Conservation (phyloP, 1,140 invertebrate species). For the Armadillidium nasatum region DNA sequence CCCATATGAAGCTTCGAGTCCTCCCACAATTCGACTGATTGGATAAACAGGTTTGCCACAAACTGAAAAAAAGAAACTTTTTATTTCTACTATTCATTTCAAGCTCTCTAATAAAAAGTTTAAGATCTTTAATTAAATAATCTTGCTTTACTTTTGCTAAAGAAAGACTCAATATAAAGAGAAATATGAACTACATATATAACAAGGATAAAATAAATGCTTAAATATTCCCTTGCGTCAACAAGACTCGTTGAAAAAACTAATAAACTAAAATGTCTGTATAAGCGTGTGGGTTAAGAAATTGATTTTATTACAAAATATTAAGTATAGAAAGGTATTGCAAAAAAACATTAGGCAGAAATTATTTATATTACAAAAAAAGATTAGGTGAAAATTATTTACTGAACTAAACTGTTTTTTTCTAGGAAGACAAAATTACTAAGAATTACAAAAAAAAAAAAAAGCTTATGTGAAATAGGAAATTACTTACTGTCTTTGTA, state of each 20-base stretch:
- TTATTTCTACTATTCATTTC: background rate
- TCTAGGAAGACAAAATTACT: too few relatives aligned
- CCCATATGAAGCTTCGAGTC: constrained; percentile 72
- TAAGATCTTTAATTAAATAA: background rate
- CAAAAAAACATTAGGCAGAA: background rate
- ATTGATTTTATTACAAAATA: too few relatives aligned
- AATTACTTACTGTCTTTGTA: constrained; percentile 61
- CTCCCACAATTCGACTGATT: constrained; percentile 76
- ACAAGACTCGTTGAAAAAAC: too few relatives aligned
- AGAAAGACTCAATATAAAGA: background rate
- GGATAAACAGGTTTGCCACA: constrained; percentile 78
- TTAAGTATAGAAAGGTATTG: constrained; percentile 41
- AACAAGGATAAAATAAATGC: too few relatives aligned
- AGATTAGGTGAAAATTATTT: background rate
- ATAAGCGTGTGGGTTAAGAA: too few relatives aligned
- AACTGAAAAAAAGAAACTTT: constrained; percentile 55
- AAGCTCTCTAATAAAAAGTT: background rate
- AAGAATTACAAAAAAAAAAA: background rate
- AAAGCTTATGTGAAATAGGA: constrained; percentile 9
- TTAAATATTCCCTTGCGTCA: too few relatives aligned
- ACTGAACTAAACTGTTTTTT: too few relatives aligned
- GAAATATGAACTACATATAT: constrained; percentile 29
- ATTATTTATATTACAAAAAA: background rate
- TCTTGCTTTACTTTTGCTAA: background rate
- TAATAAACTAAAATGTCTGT: too few relatives aligned